A percentile compares a stretch with the other conserved stretches of the same genome.
These are phyloP conservation scores for Prinia subflava DNA, from an alignment of 2,113 vertebrate genomes.

Conservation along the genomic window DNA sequence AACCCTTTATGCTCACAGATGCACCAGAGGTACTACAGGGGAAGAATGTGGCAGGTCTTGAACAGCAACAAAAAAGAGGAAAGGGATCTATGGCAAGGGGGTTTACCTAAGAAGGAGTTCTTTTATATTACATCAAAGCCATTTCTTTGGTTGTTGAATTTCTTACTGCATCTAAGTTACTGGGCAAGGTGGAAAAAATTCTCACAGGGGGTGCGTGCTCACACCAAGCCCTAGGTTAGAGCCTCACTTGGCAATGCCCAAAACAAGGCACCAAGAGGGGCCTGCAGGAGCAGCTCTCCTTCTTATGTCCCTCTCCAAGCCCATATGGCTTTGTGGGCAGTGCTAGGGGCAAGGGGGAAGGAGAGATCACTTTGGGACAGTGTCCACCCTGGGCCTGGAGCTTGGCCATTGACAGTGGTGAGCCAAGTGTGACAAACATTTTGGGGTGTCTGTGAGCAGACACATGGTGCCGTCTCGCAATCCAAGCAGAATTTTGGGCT, in stretches of 20 bases:
- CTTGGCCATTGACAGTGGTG: background rate
- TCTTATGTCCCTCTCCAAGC: rapidly evolving
- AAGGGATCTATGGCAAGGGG: background rate
- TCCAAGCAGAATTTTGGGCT: background rate
- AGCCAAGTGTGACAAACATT: background rate
- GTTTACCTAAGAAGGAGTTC: background rate
- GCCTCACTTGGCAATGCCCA: background rate
- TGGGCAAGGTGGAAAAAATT: background rate
- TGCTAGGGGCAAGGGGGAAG: background rate
- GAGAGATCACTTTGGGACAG: background rate
- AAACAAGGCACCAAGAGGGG: background rate
- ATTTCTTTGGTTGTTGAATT: background rate
- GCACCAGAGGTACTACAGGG: background rate
- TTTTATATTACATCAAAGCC: background rate
- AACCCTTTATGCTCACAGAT: background rate
- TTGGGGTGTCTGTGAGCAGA: background rate
- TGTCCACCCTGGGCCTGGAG: background rate
- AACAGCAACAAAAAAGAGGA: background rate
- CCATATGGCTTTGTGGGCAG: background rate
- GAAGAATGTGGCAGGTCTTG: background rate
- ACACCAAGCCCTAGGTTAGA: too few relatives aligned
- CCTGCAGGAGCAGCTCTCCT: background rate
- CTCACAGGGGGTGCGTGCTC: background rate
- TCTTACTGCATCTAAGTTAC: background rate
- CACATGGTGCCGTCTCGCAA: rapidly evolving